Percentiles rank a stretch among this genome's conserved stretches.
phyloP scores from a whole-genome alignment of 2,888 invertebrate genomes.

The Scaeva pyrastri region DNA sequence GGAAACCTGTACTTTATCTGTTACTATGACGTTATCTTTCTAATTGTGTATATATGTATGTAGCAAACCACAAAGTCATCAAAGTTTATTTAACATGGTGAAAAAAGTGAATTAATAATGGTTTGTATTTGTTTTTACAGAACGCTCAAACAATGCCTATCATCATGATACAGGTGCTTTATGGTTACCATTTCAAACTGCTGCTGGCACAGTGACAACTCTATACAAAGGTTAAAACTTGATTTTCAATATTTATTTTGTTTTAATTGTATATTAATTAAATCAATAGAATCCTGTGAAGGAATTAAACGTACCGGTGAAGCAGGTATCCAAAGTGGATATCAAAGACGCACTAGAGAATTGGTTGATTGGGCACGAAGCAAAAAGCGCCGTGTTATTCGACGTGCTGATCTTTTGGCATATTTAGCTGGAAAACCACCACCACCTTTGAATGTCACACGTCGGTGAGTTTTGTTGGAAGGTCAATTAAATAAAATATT shows the following conservation, averaged over 20 bases:
- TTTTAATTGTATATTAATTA: background rate
- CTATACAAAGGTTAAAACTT: conserved; percentile 89
- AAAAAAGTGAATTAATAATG: too few species aligned
- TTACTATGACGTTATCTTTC: too few species aligned
- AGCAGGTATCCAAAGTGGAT: conserved; percentile 89
- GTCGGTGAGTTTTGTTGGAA: conserved; percentile 81
- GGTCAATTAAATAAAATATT: conserved; percentile 9
- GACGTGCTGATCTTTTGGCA: conserved; percentile 90
- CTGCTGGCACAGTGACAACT: conserved; percentile 90
- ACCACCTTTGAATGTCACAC: conserved; percentile 86
- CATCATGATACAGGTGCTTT: conserved; percentile 86
- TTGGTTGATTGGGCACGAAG: conserved; percentile 91
- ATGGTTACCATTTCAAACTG: conserved; percentile 92
- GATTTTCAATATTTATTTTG: background rate
- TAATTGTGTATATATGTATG: too few species aligned
- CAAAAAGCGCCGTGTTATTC: conserved; percentile 88
- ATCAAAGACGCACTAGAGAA: conserved; percentile 90
- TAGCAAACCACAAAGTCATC: too few species aligned
- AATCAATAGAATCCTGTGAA: conserved; percentile 89
- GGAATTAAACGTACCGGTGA: conserved; percentile 88
- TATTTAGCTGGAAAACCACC: conserved; percentile 90
- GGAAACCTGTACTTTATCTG: too few species aligned
- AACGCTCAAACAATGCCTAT: conserved; percentile 85
- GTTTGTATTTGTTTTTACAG: conserved; percentile 82
- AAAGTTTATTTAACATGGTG: too few species aligned